Percentiles rank a stretch among this genome's conserved stretches.
Evolutionary conservation across 2,113 vertebrate species (phyloP).

Genomic region (Camelus dromedarius): DNA sequence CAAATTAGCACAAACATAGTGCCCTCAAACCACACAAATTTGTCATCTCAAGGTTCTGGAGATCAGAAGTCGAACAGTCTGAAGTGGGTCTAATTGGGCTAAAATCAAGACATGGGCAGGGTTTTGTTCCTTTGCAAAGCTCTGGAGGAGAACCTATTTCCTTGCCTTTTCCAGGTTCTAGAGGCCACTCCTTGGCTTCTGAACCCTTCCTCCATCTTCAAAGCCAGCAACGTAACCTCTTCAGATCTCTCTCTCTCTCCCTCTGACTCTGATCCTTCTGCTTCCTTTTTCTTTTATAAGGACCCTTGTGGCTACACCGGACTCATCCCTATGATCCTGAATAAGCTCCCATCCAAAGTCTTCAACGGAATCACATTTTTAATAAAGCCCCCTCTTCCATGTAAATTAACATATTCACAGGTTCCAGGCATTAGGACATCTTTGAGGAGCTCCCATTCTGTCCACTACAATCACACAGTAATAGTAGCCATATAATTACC

Average conservation of each 20-base stretch:
- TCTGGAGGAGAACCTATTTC: not conserved
- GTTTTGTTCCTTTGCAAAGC: not conserved
- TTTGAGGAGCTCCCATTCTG: not conserved
- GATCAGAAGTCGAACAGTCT: not conserved
- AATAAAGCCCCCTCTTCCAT: not conserved
- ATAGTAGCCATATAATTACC: constrained; percentile 79
- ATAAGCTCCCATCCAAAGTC: not conserved
- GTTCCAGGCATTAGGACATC: no score
- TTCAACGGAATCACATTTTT: not conserved
- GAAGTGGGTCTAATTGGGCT: not conserved
- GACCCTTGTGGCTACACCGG: rapidly evolving
- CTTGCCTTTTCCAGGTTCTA: not conserved
- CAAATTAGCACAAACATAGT: not conserved
- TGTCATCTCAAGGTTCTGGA: not conserved
- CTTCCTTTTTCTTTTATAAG: not conserved
- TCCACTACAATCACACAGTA: not conserved
- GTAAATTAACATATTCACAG: not conserved
- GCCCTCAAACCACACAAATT: not conserved
- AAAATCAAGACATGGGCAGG: not conserved
- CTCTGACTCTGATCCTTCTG: not conserved
- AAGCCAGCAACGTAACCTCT: not conserved
- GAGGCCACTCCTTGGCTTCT: not conserved
- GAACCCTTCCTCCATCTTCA: not conserved
- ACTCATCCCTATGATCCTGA: not conserved
- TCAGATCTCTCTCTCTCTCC: not conserved